phyloP scores from a whole-genome alignment of 64 coral and sea anemone species.

The Acropora tenuis region DNA sequence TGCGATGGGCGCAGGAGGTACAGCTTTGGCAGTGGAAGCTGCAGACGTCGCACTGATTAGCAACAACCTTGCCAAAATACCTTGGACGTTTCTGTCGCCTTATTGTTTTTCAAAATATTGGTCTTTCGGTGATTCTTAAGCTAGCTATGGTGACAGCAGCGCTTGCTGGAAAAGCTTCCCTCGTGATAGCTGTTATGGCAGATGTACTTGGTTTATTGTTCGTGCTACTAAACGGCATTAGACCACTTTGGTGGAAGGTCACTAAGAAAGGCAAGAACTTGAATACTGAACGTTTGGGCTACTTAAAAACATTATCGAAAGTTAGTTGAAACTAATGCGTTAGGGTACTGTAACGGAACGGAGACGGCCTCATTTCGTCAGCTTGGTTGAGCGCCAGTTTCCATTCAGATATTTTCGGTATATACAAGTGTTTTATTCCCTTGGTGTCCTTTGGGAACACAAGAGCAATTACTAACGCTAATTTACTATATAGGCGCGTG shows the following conservation, averaged over 20 bases:
- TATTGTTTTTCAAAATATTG: slow-evolving; percentile 77
- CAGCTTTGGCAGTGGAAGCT: slow-evolving; percentile 92
- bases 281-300: not conserved
- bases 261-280: slow-evolving; percentile 18
- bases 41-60: slow-evolving; percentile 96
- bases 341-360: no score
- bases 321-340: no score
- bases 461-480: no score
- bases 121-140: slow-evolving; percentile 84
- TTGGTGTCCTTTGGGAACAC: no score
- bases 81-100: slow-evolving; percentile 79
- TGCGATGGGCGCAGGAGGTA: slow-evolving; percentile 96
- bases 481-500: no score
- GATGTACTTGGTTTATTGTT: slow-evolving; percentile 81
- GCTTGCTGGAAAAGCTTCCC: slow-evolving; percentile 61
- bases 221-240: slow-evolving; percentile 88
- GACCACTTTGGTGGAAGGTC: slow-evolving; percentile 84
- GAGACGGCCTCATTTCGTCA: no score
- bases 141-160: slow-evolving; percentile 76
- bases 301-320: no score
- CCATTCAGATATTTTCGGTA: no score
- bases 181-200: slow-evolving; percentile 92
- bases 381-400: no score
- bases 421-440: no score
- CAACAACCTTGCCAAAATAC: slow-evolving; percentile 93